Evolutionary conservation across 30 jellyfish, hydroid and myxozoan genomes (phyloP), one percentile per base, ranked within the genome.

Genomic region (Chironex yamaguchii): DNA sequence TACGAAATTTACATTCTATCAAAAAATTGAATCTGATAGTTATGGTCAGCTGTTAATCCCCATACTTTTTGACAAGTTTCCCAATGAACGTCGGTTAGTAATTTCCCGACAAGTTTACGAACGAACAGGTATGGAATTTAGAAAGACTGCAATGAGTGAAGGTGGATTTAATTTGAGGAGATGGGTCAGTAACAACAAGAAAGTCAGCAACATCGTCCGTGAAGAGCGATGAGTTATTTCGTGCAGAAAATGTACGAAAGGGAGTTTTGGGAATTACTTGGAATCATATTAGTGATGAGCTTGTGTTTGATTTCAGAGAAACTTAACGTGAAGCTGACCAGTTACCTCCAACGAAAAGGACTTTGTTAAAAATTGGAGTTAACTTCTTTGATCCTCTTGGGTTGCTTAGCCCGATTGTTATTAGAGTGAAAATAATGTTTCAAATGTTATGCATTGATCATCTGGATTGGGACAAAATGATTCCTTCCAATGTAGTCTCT

Each of bases 1-100:
- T 76, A 22, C 14, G 73, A 76, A 76, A 84, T 53, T 53, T 53
- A 6, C 68, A 76, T 6, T n/a, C n/a, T 29, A 51, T 50, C 17
- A 51, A 21, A 84, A 53, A 29, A 51, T 50, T 1, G 31, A 30
- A 9, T 23, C 62, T 9, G 24, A 49, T 4, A 51, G n/a, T 33
- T 76, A 76, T 17, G 89, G 84, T 31, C 89, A 51, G 32, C 52
- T 76, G 1, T 76, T 71, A 13, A n/a, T 71, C 3, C 84, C 84
- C n/a, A 26, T 71, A 27, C 21, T 71, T 20, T 14, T 76, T 9
- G 34, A 51, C 24, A 49, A 24, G 49, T 11, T 49, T 3, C 85
- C 85, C 22, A 84, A 52, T 27, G 65, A 21, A 14, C 21, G 52
- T 29, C 52, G 23, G 9, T 17, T 76, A 50, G 29, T 76, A 29